Base-by-base conservation (phyloP, 2,888 invertebrate species). In the Pollenia amentaria region DNA sequence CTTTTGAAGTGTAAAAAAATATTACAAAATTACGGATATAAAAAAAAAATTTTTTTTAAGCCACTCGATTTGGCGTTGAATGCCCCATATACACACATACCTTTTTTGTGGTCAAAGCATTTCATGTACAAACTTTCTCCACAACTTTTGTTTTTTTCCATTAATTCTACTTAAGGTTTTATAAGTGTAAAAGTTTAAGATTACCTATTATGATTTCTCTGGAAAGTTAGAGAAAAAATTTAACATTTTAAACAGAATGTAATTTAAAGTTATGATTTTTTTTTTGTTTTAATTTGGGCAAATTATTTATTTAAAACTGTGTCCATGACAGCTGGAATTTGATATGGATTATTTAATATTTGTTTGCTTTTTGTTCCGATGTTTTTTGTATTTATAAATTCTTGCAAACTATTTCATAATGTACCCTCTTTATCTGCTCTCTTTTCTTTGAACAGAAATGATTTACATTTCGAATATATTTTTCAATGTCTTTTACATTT, bases 291-390 rank as follows among this genome's bases (percentile, higher is more conserved):
- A 8, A 6, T 51, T 38, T 21, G 29, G 12, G 8, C 29, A 29
- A 57, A 29, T 14, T 29, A 57, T 57, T 57, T 57, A 29, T 57
- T 14, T 38, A 14, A 14, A 48, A 21, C n/a, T 21, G 29, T 67
- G 48, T 14, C 29, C 29, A 48, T 67, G 29, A 67, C 29, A 46
- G n/a, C 21, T 3, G 65, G 14, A 48, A 67, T 29, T 67, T 48
- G 29, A 67, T 48, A 48, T 48, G 46, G 1, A 53, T 16, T 21
- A 42, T 11, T 1, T 2, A n/a, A 21, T 42, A 53, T 42, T 42
- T 57, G 29, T 12, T 55, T 21, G 11, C 10, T 3, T 55, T 2
- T 55, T 55, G 7, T 57, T 14, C 12, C 11, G 4, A 18, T 55
- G 3, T 55, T 55, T 55, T 1, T 55, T 11, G 18, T 55, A 55